Conservation (phyloP, 2,113 vertebrate species). For the Shinisaurus crocodilurus region DNA sequence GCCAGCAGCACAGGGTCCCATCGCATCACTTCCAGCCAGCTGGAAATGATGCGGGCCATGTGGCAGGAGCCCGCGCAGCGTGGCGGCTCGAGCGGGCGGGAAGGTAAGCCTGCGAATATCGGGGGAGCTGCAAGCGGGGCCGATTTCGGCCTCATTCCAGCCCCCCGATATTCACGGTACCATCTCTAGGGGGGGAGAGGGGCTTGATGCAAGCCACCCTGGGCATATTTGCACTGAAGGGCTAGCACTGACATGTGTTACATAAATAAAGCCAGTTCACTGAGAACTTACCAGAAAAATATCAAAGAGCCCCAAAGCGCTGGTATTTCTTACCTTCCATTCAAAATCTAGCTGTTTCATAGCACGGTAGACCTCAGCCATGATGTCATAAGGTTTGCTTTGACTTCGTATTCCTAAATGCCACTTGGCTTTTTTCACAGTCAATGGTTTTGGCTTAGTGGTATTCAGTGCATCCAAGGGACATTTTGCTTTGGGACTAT, state of each 20-base stretch:
- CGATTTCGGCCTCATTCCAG: too few relatives aligned
- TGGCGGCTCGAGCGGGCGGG: too few relatives aligned
- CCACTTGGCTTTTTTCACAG: slow-evolving; percentile 99
- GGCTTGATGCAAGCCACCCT: background rate
- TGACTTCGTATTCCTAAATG: slow-evolving; percentile 98
- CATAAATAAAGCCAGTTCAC: background rate
- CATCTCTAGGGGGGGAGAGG: too few relatives aligned
- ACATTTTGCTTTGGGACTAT: slow-evolving; percentile 94
- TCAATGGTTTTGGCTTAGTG: slow-evolving; percentile 93
- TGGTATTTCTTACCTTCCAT: slow-evolving; percentile 90
- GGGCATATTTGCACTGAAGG: background rate
- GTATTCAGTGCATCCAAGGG: slow-evolving; percentile 96
- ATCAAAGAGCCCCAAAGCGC: background rate
- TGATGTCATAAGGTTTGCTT: slow-evolving; percentile 96
- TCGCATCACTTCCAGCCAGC: too few relatives aligned
- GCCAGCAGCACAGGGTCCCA: too few relatives aligned
- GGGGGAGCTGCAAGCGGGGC: too few relatives aligned
- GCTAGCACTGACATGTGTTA: background rate
- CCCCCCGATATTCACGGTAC: too few relatives aligned
- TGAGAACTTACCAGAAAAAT: background rate
- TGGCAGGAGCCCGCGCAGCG: too few relatives aligned
- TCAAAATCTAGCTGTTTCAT: slow-evolving; percentile 96
- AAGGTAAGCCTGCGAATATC: too few relatives aligned
- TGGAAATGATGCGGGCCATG: too few relatives aligned
- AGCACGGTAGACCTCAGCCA: slow-evolving; percentile 97